Base-by-base conservation (phyloP, 2,797 vertebrate genomes). In the Alcedo quadribrachys region DNA sequence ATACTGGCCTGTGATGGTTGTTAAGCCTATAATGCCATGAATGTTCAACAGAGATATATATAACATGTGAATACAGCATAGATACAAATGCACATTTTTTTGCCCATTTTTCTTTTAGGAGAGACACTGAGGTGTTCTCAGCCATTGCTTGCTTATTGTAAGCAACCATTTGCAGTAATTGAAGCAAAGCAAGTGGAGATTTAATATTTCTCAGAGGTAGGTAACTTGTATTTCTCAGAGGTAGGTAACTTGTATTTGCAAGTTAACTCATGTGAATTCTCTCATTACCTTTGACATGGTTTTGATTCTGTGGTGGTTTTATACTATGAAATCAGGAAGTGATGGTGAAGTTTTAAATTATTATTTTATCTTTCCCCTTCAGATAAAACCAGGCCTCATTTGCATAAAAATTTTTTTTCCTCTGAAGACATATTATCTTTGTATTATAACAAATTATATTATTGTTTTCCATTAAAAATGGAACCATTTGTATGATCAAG, bases 1-100 rank as follows among this genome's bases (percentile, higher is more conserved):
- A 46, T 4, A 1, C 27, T 8, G 4, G 32, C 22, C 43, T 67
- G 1, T 54, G 57, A 30, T 15, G 3, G 0, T 12, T 32, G 12
- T 60, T 89, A 48, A 79, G 55, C 12, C 20, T 60, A 8, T 10
- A 27, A 11, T 14, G 25, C 19, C n/a, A 54, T 22, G 62, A 88
- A 58, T 30, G n/a, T 50, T 86, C 15, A 10, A 16, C 11, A 73
- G 51, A 35, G 37, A 12, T 2, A 5, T 9, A 10, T 8, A n/a
- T 16, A 37, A 42, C 6, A 4, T 19, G 9, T 33, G 53, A 82
- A 50, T 19, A 28, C 11, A 27, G 11, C 6, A n/a, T 35, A 79
- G n/a, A 33, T 6, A 32, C 6, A 81, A 84, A 87, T 18, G 35
- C 63, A 87, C 37, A 33, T 85, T 83, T 81, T 83, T 81, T 69